These are phyloP conservation scores for Porites divaricata DNA, from an alignment of 92 coral and sea anemone species.

Conservation along the genomic window DNA sequence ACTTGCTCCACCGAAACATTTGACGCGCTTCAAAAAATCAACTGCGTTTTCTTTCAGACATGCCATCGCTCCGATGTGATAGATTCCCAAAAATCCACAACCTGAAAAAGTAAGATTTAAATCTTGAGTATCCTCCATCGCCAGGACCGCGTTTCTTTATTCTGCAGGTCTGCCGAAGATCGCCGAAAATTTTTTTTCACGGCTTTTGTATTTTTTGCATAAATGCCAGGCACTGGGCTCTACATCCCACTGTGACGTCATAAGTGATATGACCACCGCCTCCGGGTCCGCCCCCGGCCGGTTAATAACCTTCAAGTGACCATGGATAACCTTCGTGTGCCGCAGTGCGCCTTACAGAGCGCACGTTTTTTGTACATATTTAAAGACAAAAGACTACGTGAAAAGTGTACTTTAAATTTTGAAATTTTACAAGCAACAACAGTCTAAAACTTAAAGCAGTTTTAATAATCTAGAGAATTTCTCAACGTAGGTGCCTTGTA, in stretches of 20 bases:
- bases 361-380: neutral
- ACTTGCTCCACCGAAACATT: constrained; percentile 95
- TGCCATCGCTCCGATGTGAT: constrained; percentile 97
- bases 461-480: too few relatives aligned
- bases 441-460: too few relatives aligned
- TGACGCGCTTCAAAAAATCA: constrained; percentile 77
- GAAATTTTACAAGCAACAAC: too few relatives aligned
- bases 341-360: too few relatives aligned
- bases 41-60: constrained; percentile 94
- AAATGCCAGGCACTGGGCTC: neutral
- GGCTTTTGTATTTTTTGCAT: neutral
- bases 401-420: too few relatives aligned
- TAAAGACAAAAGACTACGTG: too few relatives aligned
- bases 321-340: neutral
- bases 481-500: too few relatives aligned
- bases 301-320: neutral
- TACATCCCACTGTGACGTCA: constrained; percentile 21
- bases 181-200: neutral
- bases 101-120: constrained; percentile 94
- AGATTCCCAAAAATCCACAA: constrained; percentile 97
- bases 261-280: neutral
- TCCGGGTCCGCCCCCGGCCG: too few relatives aligned
- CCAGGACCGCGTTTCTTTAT: neutral
- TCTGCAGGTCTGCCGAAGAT: neutral
- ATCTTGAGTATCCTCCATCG: constrained; percentile 62